Conservation (phyloP, 2,888 invertebrate genomes). For the Malachius bipustulatus region DNA sequence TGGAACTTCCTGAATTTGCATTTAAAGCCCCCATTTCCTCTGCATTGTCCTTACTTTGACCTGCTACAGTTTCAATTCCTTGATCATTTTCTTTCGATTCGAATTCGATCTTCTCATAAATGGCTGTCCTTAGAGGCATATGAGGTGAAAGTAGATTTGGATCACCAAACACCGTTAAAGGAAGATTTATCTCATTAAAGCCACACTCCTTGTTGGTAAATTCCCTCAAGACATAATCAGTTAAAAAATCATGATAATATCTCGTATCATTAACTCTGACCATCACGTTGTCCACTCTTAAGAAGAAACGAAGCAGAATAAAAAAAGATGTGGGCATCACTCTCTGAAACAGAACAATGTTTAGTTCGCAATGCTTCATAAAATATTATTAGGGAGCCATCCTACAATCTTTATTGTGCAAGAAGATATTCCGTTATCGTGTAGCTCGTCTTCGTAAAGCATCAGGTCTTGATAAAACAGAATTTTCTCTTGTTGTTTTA, state of each 20-base stretch:
- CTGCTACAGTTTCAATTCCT: too few species aligned
- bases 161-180: slow-evolving; percentile 48
- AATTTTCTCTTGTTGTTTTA: slow-evolving; percentile 84
- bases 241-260: slow-evolving; percentile 64
- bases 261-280: slow-evolving; percentile 81
- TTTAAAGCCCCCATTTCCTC: too few species aligned
- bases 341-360: slow-evolving; percentile 50
- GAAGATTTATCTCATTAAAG: slow-evolving; percentile 53
- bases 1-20: too few species aligned
- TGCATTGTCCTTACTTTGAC: too few species aligned
- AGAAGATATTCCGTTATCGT: slow-evolving; percentile 92
- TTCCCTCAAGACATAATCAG: slow-evolving; percentile 71
- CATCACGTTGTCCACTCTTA: slow-evolving; percentile 89
- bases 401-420: slow-evolving; percentile 88
- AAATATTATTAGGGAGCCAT: slow-evolving; percentile 18
- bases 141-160: slow-evolving; percentile 56
- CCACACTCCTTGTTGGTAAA: slow-evolving; percentile 68
- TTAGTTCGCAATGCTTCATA: neutral
- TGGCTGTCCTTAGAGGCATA: slow-evolving; percentile 44
- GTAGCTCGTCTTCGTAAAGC: slow-evolving; percentile 95
- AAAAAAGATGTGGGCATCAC: slow-evolving; percentile 95
- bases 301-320: slow-evolving; percentile 77
- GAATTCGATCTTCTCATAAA: slow-evolving; percentile 35
- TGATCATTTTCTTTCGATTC: too few species aligned
- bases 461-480: slow-evolving; percentile 88